These are phyloP conservation scores for Anolis carolinensis DNA, from an alignment of 2,113 vertebrate genomes.

Conservation along the genomic window DNA sequence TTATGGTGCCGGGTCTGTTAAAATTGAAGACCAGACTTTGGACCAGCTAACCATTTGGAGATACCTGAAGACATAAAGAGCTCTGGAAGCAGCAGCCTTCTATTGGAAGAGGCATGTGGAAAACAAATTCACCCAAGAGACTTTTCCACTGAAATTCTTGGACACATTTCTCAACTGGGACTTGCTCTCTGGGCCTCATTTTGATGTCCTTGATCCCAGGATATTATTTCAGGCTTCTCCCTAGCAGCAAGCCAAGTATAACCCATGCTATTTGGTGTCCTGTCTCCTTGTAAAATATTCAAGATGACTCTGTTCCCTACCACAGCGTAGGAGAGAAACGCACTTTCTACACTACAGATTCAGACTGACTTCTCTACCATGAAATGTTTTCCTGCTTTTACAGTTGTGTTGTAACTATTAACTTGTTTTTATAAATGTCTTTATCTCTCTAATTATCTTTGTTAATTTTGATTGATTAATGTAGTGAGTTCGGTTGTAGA, in stretches of 20 bases:
- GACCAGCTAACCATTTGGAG: conserved; percentile 12
- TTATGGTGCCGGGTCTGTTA: not conserved
- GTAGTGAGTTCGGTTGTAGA: not conserved
- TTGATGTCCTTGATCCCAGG: conserved; percentile 30
- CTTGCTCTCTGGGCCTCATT: conserved; percentile 29
- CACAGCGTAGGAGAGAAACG: conserved; percentile 59
- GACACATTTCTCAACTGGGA: conserved; percentile 24
- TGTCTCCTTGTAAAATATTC: conserved; percentile 33
- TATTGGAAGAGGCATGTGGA: conserved; percentile 11
- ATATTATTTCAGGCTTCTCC: conserved; percentile 3
- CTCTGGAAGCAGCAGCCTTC: not conserved
- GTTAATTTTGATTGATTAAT: conserved; percentile 37
- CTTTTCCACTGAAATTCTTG: conserved; percentile 23
- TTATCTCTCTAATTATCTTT: conserved; percentile 51
- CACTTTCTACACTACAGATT: conserved; percentile 66
- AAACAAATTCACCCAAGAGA: not conserved
- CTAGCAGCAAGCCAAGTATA: conserved; percentile 21
- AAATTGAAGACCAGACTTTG: conserved; percentile 14
- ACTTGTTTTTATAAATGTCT: conserved; percentile 73
- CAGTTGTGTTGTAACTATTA: conserved; percentile 66
- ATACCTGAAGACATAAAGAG: conserved; percentile 18
- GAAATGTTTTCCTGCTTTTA: conserved; percentile 59
- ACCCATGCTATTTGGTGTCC: conserved; percentile 18
- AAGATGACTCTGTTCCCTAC: conserved; percentile 38
- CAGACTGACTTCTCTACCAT: conserved; percentile 52